phyloP scores from a whole-genome alignment of 2,888 invertebrate genomes.

The Melitaea athalia region DNA sequence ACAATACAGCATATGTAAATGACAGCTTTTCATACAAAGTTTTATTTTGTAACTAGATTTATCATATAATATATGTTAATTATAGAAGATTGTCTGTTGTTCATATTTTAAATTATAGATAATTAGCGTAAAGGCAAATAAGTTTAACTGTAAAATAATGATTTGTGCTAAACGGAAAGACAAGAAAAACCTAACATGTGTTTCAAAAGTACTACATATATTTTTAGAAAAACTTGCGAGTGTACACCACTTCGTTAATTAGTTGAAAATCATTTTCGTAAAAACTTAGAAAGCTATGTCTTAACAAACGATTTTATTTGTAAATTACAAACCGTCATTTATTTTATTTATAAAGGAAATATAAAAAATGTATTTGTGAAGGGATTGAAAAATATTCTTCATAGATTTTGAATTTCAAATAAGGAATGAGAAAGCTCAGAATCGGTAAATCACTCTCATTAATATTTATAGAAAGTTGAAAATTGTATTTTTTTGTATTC shows the following conservation, averaged over 20 bases:
- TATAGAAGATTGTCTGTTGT: no score
- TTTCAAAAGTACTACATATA: no score
- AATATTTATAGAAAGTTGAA: conserved; percentile 12
- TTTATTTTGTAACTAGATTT: no score
- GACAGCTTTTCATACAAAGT: neutral
- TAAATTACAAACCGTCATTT: neutral
- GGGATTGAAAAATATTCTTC: conserved; percentile 9
- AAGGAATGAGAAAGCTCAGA: neutral
- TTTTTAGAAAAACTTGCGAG: no score
- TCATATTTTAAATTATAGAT: no score
- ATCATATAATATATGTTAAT: no score
- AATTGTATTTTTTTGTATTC: conserved; percentile 10
- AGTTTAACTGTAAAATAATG: no score
- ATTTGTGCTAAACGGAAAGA: no score
- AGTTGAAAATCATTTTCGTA: neutral
- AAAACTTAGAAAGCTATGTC: neutral
- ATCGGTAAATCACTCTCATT: conserved; percentile 17
- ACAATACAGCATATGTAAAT: neutral
- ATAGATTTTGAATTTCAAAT: conserved; percentile 13
- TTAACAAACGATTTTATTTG: neutral
- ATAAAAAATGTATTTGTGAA: neutral
- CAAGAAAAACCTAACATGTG: no score
- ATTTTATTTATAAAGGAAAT: neutral
- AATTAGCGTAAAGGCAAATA: no score
- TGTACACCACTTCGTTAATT: neutral